Base-by-base conservation (phyloP, 2,797 vertebrate species). In the Anisognathus igniventris region DNA sequence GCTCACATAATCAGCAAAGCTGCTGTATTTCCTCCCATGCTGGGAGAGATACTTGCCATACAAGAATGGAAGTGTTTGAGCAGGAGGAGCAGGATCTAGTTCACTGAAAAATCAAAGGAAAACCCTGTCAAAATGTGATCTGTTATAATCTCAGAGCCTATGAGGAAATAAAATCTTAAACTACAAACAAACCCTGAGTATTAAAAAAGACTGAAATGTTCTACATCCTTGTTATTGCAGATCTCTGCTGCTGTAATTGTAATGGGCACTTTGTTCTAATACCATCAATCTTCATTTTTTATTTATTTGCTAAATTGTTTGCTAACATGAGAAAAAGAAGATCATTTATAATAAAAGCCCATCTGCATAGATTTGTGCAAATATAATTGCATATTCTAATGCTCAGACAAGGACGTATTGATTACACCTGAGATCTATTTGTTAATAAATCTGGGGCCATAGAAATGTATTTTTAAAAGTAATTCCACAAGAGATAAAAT, bases 281-380 rank as follows among this genome's bases (percentile, higher is more conserved):
- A 75, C 44, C 27, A 57, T 66, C 78, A 51, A 31, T 61, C 51
- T 58, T 95, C 42, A 95, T 91, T 89, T 88, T 92, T 96, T 95
- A 96, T 95, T 95, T 94, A 93, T 92, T 93, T 78, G 42, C 68
- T 93, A 53, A 92, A 73, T 91, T 67, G 54, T 76, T 88, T 90
- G 48, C 86, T 54, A 86, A 47, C 58, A 92, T 45, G 65, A 91
- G 37, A 84, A 64, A 74, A 14, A 73, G 23, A 79, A 70, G 14
- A 73, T 33, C 0, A 71, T 78, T 92, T 88, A 61, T 53, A 80
- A 78, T 53, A 89, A 78, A 91, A 91, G 56, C 30, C 40, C 22
- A 75, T 86, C 70, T 74, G 54, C 23, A 16, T 16, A 85, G 50
- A 82, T 75, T 37, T 60, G 33, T 74, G 57, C 64, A 82, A 92